Conservation (phyloP, 2,888 invertebrate genomes). For the Abrostola tripartita region DNA sequence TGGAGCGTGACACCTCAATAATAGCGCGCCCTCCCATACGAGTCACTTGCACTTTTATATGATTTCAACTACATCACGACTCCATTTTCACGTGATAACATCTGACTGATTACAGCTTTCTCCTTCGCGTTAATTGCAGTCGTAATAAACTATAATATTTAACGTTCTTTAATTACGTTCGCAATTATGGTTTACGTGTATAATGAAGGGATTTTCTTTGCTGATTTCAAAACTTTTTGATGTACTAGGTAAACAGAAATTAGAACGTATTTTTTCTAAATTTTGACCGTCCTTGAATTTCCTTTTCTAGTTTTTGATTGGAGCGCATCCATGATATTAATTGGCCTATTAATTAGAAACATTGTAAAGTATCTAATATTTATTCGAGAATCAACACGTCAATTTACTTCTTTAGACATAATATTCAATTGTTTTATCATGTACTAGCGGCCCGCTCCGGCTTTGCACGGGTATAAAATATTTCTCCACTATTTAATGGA, state of each 20-base stretch:
- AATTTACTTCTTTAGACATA: too few species aligned
- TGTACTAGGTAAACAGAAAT: not conserved
- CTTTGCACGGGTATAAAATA: too few species aligned
- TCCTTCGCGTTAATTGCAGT: not conserved
- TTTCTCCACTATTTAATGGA: too few species aligned
- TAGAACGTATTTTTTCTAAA: too few species aligned
- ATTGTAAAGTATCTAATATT: too few species aligned
- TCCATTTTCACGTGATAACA: constrained; percentile 30
- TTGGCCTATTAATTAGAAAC: too few species aligned
- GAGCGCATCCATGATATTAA: too few species aligned
- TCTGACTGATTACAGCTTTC: constrained; percentile 24
- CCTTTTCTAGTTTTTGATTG: too few species aligned
- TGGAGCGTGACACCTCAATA: constrained; percentile 38
- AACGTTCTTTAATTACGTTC: not conserved
- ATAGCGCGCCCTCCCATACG: constrained; percentile 19
- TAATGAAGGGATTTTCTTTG: not conserved
- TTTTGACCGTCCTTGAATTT: too few species aligned
- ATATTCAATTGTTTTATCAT: too few species aligned
- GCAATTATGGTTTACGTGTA: constrained; percentile 25
- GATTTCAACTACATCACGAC: constrained; percentile 26
- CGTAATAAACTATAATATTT: constrained; percentile 15
- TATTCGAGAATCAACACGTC: too few species aligned
- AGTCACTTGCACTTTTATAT: constrained; percentile 43
- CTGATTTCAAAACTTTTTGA: not conserved
- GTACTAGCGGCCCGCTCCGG: too few species aligned